Evolutionary conservation across 2,888 invertebrate species (phyloP), one percentile per base, ranked within the genome.

Genomic region (Digitonthophagus gazella): DNA sequence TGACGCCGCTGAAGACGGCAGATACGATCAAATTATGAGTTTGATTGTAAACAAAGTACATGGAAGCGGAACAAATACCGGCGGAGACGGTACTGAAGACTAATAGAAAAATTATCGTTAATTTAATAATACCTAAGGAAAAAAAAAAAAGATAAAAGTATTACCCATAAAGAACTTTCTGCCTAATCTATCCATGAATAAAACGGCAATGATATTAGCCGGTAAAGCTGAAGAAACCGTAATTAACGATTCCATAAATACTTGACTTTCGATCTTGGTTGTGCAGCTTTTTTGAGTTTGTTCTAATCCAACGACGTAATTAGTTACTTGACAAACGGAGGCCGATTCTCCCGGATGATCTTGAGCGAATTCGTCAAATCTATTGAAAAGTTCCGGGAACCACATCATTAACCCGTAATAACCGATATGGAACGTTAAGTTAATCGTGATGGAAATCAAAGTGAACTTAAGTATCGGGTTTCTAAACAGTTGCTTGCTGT

Each of bases 391-490:
- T 83, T 96, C 96, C 0, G 96, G 96, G 84, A 96, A 96, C 97
- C 97, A 97, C 93, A 97, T 95, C 93, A 95, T 95, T 67, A 97
- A 85, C 57, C 96, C 96, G 81, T 97, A 97, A 83, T 96, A 97
- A 68, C 94, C 96, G 83, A 96, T 96, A 84, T 96, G 95, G 84
- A 96, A 94, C 75, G 95, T 94, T 80, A 96, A 95, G 81, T 96
- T 95, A 79, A 96, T 95, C 71, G 92, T 90, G 76, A 95, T 92
- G 71, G 95, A 94, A 80, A 95, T 92, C 75, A 90, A 76, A 57
- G 94, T 94, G 81, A 93, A 93, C 78, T 91, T 91, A 74, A 94
- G 84, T 76, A 95, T 93, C 73, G 94, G 93, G 74, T 91, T 88
- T 71, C 90, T 86, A 81, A 95, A 95, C 70, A 94, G 83, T 78